Conservation (phyloP, 2,113 vertebrate genomes). For the Myxocyprinus asiaticus region DNA sequence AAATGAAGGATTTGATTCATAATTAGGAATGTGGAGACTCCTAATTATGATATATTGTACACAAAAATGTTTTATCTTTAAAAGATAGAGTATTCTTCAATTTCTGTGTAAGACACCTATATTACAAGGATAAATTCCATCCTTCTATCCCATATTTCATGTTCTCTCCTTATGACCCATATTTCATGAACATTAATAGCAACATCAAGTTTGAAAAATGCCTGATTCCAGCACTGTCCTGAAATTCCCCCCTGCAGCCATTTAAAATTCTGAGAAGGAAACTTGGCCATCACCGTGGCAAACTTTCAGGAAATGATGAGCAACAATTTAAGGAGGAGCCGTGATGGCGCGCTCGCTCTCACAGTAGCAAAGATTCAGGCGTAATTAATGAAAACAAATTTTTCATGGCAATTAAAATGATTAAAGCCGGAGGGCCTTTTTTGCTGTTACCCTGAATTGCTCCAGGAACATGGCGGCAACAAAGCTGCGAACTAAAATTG, state of each 20-base stretch:
- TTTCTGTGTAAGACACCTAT: background rate
- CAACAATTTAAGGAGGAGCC: conserved; percentile 53
- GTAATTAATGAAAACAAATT: conserved; percentile 76
- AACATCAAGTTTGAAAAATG: background rate
- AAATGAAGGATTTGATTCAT: conserved; percentile 25
- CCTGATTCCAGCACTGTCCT: conserved; percentile 10
- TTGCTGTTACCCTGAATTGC: conserved; percentile 80
- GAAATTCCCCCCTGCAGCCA: background rate
- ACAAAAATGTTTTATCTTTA: conserved; percentile 25
- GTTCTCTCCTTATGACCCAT: too few species aligned
- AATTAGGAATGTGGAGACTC: background rate
- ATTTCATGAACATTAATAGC: background rate
- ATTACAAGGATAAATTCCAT: background rate
- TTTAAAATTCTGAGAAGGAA: conserved; percentile 22
- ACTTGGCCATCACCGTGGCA: conserved; percentile 24
- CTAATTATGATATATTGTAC: conserved; percentile 28
- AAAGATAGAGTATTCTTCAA: background rate
- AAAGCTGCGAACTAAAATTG: conserved; percentile 94
- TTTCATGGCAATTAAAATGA: conserved; percentile 78
- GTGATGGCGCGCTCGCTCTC: conserved; percentile 22
- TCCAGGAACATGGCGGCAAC: conserved; percentile 87
- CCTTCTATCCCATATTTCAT: background rate
- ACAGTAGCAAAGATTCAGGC: conserved; percentile 62
- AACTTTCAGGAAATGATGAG: conserved; percentile 45
- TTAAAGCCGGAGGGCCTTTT: conserved; percentile 71